These are phyloP conservation scores for Fregetta grallaria DNA, from an alignment of 2,113 vertebrate genomes.

Conservation along the genomic window DNA sequence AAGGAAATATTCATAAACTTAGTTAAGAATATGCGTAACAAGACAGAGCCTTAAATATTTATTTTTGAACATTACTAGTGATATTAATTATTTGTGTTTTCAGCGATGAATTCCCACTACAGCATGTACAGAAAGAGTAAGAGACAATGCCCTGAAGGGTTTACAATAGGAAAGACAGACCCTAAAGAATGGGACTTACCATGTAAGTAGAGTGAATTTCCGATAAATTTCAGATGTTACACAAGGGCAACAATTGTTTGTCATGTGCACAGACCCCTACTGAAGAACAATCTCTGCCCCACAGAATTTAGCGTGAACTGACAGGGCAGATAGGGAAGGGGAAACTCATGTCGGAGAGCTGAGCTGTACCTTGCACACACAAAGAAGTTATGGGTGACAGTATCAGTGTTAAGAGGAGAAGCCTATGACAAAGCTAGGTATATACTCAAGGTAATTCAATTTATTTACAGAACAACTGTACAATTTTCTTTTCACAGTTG, in stretches of 20 bases:
- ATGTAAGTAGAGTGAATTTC: not conserved
- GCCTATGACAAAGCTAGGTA: not conserved
- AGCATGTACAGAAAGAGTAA: not conserved
- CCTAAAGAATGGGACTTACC: not conserved
- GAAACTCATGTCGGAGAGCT: not conserved
- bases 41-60: not conserved
- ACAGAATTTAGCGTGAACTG: not conserved
- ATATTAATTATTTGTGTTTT: slow-evolving; percentile 13
- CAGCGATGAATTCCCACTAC: not conserved
- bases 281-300: not conserved
- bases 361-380: not conserved
- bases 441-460: not conserved
- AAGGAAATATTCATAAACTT: not conserved
- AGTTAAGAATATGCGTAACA: not conserved
- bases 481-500: not conserved
- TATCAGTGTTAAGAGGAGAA: not conserved
- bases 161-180: not conserved
- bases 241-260: not conserved
- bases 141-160: not conserved
- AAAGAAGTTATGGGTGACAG: not conserved
- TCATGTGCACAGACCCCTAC: not conserved
- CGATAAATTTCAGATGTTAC: not conserved
- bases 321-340: not conserved
- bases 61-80: not conserved
- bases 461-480: not conserved